Evolutionary conservation across 2,797 vertebrate species (phyloP).

Genomic region (Rhinogobio ventralis): DNA sequence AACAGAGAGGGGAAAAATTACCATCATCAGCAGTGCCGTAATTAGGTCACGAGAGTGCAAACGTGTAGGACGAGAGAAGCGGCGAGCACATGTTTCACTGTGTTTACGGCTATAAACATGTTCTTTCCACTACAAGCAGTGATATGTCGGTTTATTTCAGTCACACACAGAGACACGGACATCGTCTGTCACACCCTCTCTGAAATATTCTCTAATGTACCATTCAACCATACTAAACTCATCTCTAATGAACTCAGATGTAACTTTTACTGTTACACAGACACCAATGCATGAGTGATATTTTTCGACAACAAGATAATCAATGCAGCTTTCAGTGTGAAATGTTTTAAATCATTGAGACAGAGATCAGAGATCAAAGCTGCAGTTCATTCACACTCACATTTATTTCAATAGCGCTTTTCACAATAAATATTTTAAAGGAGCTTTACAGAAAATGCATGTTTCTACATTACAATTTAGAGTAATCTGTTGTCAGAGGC

Average conservation of each 20-base stretch:
- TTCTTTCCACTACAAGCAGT: constrained; percentile 25
- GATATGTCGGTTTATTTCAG: neutral
- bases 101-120: neutral
- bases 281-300: neutral
- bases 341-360: constrained; percentile 1
- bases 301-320: constrained; percentile 2
- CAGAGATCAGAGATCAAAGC: neutral
- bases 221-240: constrained; percentile 8
- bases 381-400: neutral
- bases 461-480: neutral
- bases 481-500: neutral
- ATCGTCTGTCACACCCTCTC: neutral
- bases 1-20: neutral
- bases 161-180: neutral
- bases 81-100: neutral
- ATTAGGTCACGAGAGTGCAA: constrained; percentile 37
- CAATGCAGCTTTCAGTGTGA: neutral
- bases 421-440: neutral
- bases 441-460: neutral
- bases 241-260: neutral
- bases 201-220: constrained; percentile 16
- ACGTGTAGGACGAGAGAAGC: constrained; percentile 5
- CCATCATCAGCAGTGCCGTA: constrained; percentile 31
- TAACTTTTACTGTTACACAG: neutral
- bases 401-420: neutral